phyloP scores from a whole-genome alignment of 2,888 invertebrate species.

The Platycheirus albimanus region DNA sequence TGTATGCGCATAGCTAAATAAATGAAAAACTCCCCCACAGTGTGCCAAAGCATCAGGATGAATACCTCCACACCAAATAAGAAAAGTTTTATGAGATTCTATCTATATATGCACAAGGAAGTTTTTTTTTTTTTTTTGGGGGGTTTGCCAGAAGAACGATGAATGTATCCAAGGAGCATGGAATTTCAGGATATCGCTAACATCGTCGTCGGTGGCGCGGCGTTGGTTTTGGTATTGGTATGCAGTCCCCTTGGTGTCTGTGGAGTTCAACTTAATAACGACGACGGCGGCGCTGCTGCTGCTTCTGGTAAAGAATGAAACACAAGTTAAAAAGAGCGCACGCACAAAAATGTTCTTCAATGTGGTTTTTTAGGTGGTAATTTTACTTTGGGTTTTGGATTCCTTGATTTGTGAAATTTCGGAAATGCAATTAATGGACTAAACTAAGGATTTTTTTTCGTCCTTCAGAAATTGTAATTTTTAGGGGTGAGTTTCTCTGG shows the following conservation, averaged over 20 bases:
- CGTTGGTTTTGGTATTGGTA: not conserved
- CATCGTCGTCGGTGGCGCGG: not conserved
- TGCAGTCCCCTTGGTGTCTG: constrained; percentile 42
- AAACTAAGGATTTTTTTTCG: too few relatives aligned
- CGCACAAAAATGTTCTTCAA: constrained; percentile 13
- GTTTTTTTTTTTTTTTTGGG: not conserved
- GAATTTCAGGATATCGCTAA: constrained; percentile 54
- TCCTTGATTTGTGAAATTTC: not conserved
- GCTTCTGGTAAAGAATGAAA: not conserved
- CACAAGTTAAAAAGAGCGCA: constrained; percentile 13
- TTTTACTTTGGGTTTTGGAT: constrained; percentile 11
- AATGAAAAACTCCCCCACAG: constrained; percentile 1
- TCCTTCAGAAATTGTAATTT: too few relatives aligned
- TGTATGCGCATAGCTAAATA: constrained; percentile 13
- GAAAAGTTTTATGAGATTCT: constrained; percentile 21
- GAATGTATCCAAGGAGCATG: constrained; percentile 57
- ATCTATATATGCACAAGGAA: not conserved
- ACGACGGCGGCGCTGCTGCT: not conserved
- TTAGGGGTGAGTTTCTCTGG: too few relatives aligned
- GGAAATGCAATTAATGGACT: too few relatives aligned
- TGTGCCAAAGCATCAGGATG: not conserved
- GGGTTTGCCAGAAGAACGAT: not conserved
- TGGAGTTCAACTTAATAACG: constrained; percentile 57
- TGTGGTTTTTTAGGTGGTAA: constrained; percentile 26
- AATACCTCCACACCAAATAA: constrained; percentile 28